These are phyloP conservation scores for Eucera pruinosa DNA, from an alignment of 2,888 invertebrate genomes.

Conservation along the genomic window DNA sequence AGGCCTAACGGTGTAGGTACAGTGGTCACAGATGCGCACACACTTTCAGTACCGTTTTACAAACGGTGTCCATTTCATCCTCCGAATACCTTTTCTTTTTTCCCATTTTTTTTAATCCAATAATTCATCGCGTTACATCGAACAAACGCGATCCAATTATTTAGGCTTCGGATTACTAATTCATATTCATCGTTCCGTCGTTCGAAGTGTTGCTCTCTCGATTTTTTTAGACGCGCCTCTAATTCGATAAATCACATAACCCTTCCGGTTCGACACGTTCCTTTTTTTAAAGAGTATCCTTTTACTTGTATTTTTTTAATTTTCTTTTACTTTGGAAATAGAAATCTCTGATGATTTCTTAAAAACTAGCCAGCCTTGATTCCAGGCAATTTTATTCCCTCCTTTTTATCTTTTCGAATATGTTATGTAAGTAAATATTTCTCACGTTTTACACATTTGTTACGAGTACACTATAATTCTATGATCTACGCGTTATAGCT, in stretches of 20 bases:
- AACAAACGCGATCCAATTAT: background rate
- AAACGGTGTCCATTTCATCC: background rate
- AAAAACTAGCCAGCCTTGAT: background rate
- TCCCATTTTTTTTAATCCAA: too few relatives aligned
- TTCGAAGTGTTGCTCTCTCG: background rate
- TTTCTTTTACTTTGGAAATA: too few relatives aligned
- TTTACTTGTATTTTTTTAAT: too few relatives aligned
- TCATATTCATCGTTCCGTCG: background rate
- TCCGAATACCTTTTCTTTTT: background rate
- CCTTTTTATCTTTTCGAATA: background rate
- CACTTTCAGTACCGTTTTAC: conserved; percentile 7
- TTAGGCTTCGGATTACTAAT: conserved; percentile 10
- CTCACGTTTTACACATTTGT: too few relatives aligned
- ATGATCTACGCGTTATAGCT: background rate
- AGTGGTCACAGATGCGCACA: conserved; percentile 16
- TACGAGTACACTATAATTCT: too few relatives aligned
- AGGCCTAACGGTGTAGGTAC: conserved; percentile 25
- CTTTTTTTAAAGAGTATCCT: background rate
- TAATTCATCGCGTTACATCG: background rate
- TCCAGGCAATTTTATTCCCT: too few relatives aligned
- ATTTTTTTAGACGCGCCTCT: conserved; percentile 7
- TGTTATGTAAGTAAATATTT: background rate
- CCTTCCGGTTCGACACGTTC: background rate
- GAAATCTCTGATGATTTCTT: conserved; percentile 2
- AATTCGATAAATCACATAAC: conserved; percentile 6